These are phyloP conservation scores for Phymastichus coffea DNA, from an alignment of 1,140 invertebrate species.

Conservation along the genomic window DNA sequence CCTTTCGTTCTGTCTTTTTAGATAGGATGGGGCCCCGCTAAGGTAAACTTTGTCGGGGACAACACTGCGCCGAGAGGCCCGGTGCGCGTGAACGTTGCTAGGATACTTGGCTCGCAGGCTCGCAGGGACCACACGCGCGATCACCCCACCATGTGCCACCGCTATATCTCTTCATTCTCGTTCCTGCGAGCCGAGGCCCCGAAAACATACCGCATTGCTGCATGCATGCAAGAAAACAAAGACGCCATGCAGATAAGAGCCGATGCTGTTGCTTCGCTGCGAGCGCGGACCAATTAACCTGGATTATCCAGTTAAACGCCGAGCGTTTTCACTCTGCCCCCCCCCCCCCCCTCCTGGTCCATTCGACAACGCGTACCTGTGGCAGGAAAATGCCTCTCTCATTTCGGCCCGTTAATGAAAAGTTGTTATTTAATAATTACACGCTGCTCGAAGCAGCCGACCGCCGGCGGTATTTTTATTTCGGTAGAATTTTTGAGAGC, in stretches of 20 bases:
- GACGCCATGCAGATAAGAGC: conserved; percentile 18
- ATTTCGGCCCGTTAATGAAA: too few species aligned
- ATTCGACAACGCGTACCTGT: conserved; percentile 22
- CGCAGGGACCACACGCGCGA: conserved; percentile 9
- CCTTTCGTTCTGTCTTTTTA: too few species aligned
- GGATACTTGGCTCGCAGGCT: conserved; percentile 8
- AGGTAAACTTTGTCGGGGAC: too few species aligned
- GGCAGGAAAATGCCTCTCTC: too few species aligned
- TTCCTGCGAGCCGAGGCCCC: conserved; percentile 3
- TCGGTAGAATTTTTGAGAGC: too few species aligned
- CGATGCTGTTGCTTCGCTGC: background rate
- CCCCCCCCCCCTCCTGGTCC: conserved; percentile 31
- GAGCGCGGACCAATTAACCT: conserved; percentile 2
- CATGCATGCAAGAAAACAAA: background rate
- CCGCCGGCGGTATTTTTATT: too few species aligned
- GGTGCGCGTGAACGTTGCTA: conserved; percentile 9
- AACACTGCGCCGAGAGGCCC: too few species aligned
- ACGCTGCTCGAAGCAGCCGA: too few species aligned
- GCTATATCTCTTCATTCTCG: too few species aligned
- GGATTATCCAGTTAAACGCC: conserved; percentile 19
- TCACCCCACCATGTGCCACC: too few species aligned
- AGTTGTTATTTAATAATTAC: too few species aligned
- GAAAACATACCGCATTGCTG: background rate
- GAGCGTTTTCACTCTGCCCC: conserved; percentile 13
- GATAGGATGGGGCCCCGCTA: too few species aligned